Evolutionary conservation across 2,113 vertebrate genomes (phyloP).

Genomic region (Burhinus oedicnemus): DNA sequence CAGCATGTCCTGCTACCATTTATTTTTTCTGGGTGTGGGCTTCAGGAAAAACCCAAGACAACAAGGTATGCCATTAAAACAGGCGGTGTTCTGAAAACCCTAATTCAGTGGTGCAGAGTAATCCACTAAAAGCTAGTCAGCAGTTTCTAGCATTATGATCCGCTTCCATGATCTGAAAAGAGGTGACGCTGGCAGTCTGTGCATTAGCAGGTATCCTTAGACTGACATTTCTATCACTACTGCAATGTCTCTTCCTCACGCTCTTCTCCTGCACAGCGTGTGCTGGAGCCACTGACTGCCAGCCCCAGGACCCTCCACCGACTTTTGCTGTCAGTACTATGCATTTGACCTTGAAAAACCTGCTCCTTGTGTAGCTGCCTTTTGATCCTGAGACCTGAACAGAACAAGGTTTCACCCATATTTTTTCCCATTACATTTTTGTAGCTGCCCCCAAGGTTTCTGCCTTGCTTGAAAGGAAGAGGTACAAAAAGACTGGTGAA

Average conservation of each 20-base stretch:
- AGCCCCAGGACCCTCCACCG: neutral
- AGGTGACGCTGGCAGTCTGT: neutral
- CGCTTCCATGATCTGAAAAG: neutral
- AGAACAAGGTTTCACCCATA: neutral
- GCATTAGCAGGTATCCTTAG: neutral
- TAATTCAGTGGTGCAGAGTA: neutral
- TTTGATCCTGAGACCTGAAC: neutral
- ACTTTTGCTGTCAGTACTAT: neutral
- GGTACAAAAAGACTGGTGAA: neutral
- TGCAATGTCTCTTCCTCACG: neutral
- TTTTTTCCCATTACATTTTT: neutral
- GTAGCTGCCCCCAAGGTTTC: neutral
- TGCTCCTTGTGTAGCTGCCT: neutral
- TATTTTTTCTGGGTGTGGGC: neutral
- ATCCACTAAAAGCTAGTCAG: neutral
- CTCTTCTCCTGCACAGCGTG: neutral
- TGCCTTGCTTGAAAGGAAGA: neutral
- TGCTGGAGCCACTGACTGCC: neutral
- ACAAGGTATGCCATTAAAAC: accelerated
- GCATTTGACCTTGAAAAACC: neutral
- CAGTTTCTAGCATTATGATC: neutral
- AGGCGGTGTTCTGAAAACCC: neutral
- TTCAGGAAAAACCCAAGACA: neutral
- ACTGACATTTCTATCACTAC: neutral
- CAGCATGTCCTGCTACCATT: neutral